Conservation (phyloP, 2,113 vertebrate species). For the Sturnus vulgaris region DNA sequence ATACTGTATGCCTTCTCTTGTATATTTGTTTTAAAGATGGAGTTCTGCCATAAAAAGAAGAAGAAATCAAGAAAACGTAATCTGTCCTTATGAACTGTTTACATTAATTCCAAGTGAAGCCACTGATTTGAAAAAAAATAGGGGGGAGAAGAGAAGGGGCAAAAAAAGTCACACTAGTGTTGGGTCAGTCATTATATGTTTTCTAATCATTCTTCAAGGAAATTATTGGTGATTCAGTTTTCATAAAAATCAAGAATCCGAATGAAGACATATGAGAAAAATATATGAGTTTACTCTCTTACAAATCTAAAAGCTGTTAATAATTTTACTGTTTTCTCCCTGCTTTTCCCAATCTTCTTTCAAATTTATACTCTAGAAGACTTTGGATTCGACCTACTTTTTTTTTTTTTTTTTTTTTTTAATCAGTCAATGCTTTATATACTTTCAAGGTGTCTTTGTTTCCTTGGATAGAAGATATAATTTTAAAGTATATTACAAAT, state of each 20-base stretch:
- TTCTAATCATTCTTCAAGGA: neutral
- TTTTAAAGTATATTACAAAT: neutral
- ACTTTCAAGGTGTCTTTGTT: neutral
- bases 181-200: neutral
- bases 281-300: neutral
- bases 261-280: neutral
- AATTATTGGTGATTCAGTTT: neutral
- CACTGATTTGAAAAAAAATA: neutral
- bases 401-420: neutral
- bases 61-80: neutral
- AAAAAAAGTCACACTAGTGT: neutral
- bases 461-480: neutral
- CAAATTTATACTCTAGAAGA: neutral
- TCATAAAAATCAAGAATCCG: neutral
- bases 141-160: rapidly evolving
- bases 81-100: neutral
- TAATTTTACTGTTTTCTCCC: neutral
- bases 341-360: neutral
- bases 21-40: neutral
- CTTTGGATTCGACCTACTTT: neutral
- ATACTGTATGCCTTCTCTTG: neutral
- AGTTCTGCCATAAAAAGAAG: neutral
- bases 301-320: neutral
- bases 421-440: neutral
- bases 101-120: neutral